These are phyloP conservation scores for Oreohelix idahoensis DNA, from an alignment of 1,140 invertebrate species.

Conservation along the genomic window DNA sequence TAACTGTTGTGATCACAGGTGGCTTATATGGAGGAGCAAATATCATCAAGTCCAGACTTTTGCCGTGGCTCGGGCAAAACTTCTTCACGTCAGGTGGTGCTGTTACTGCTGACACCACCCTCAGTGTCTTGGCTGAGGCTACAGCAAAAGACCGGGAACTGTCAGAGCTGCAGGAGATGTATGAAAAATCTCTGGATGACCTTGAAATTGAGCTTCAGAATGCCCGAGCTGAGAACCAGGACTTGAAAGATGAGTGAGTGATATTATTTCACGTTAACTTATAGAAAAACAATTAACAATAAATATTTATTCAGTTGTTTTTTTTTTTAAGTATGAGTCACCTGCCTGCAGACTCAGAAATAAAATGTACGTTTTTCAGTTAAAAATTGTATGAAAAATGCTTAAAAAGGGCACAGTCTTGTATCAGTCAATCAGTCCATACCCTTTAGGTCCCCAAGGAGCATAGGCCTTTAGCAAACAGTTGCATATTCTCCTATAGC, in stretches of 20 bases:
- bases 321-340: too few relatives aligned
- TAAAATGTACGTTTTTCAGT: too few relatives aligned
- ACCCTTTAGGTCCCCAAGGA: too few relatives aligned
- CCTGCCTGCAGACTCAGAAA: too few relatives aligned
- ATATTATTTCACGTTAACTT: not conserved
- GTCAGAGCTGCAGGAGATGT: constrained; percentile 67
- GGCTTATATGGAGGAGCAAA: constrained; percentile 70
- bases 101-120: constrained; percentile 63
- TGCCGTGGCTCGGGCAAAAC: constrained; percentile 69
- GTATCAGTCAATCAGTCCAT: too few relatives aligned
- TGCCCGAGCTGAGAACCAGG: constrained; percentile 63
- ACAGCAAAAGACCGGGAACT: constrained; percentile 69
- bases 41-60: constrained; percentile 68
- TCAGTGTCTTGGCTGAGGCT: constrained; percentile 63
- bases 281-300: not conserved
- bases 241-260: constrained; percentile 68
- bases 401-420: too few relatives aligned
- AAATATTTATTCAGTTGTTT: too few relatives aligned
- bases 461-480: too few relatives aligned
- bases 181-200: constrained; percentile 67
- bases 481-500: too few relatives aligned
- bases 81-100: constrained; percentile 67
- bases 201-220: constrained; percentile 65
- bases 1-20: constrained; percentile 50
- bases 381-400: too few relatives aligned